Conservation (phyloP, 2,888 invertebrate species). For the Eulithis testata region DNA sequence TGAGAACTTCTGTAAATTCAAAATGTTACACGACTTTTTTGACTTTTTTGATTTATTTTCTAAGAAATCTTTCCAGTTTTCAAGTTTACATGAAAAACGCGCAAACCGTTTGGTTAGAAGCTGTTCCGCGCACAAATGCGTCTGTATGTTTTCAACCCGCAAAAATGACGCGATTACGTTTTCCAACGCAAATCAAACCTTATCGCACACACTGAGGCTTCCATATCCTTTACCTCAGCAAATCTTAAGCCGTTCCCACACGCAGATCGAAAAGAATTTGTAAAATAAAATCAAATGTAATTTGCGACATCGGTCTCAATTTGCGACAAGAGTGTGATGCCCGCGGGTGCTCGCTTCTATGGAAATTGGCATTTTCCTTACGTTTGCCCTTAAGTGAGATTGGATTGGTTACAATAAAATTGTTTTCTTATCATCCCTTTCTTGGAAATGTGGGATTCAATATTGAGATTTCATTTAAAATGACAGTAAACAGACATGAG, state of each 20-base stretch:
- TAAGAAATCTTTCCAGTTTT: too few species aligned
- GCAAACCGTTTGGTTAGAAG: too few species aligned
- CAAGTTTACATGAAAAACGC: too few species aligned
- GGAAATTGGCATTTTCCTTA: conserved; percentile 58
- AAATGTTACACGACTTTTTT: too few species aligned
- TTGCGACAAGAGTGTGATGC: conserved; percentile 49
- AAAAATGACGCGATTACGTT: conserved; percentile 37
- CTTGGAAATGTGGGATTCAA: conserved; percentile 23
- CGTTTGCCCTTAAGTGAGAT: conserved; percentile 62
- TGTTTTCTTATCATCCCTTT: conserved; percentile 49
- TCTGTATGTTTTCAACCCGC: conserved; percentile 51
- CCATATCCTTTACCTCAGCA: background rate
- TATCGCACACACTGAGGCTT: conserved; percentile 11
- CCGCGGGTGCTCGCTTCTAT: conserved; percentile 40
- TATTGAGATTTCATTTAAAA: conserved; percentile 22
- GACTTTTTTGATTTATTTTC: too few species aligned
- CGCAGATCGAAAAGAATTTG: conserved; percentile 72
- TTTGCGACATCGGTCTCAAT: conserved; percentile 71
- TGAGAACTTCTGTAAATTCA: too few species aligned
- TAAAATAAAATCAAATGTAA: conserved; percentile 81
- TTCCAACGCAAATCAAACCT: conserved; percentile 28
- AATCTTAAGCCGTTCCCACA: conserved; percentile 40
- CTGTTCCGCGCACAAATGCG: background rate
- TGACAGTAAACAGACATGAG: background rate
- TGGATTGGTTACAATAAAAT: conserved; percentile 55